These are phyloP conservation scores for Heterohyrax brucei DNA, from an alignment of 2,797 vertebrate genomes.

Conservation along the genomic window DNA sequence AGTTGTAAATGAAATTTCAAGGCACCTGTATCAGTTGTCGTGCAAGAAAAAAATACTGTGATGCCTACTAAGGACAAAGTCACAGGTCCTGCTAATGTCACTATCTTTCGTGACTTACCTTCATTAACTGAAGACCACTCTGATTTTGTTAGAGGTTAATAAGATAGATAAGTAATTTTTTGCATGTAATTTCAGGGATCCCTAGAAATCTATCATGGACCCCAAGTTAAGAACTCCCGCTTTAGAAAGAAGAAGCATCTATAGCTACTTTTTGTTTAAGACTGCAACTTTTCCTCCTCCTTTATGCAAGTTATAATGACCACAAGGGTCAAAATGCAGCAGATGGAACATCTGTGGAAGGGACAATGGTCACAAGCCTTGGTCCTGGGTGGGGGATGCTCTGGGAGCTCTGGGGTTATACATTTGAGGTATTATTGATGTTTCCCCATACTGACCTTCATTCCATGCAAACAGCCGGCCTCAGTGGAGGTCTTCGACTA, in stretches of 20 bases:
- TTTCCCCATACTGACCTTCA: neutral
- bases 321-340: neutral
- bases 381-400: too few relatives aligned
- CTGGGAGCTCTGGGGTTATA: neutral
- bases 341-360: neutral
- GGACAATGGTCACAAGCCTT: neutral
- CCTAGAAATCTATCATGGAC: neutral
- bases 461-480: neutral
- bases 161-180: slow-evolving; percentile 25
- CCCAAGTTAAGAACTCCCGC: neutral
- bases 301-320: neutral
- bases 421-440: neutral
- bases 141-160: neutral
- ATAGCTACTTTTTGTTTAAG: neutral
- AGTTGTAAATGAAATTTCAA: neutral
- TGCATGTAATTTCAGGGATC: neutral
- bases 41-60: neutral
- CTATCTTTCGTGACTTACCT: neutral
- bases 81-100: neutral
- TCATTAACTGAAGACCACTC: neutral
- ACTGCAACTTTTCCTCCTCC: neutral
- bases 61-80: neutral
- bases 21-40: neutral
- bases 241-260: neutral
- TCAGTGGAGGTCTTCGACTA: neutral